Conservation (phyloP, 2,113 vertebrate genomes). For the Oncorhynchus keta region DNA sequence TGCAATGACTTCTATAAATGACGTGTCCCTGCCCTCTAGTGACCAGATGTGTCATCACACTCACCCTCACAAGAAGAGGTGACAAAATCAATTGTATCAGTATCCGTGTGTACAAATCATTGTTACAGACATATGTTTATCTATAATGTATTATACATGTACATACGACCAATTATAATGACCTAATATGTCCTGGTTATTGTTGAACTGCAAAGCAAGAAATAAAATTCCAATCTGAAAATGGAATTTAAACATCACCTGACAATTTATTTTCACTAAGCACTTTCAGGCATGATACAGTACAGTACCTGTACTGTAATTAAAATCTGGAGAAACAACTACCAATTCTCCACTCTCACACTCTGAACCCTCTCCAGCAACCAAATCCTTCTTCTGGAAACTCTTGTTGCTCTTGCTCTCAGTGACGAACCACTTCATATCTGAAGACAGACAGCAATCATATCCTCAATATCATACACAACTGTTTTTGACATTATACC, state of each 20-base stretch:
- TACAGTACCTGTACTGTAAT: neutral
- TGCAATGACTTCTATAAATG: neutral
- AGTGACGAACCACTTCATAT: conserved; percentile 60
- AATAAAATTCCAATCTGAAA: too few species aligned
- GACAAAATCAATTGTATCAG: neutral
- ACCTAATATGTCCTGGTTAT: too few species aligned
- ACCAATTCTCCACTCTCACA: conserved; percentile 75
- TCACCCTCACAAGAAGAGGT: neutral
- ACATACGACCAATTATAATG: too few species aligned
- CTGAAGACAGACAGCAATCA: conserved; percentile 59
- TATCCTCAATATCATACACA: neutral
- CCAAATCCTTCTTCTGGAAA: conserved; percentile 63
- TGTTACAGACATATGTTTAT: too few species aligned
- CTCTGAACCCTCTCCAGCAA: conserved; percentile 71
- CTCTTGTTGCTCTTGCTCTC: conserved; percentile 43
- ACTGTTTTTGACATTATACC: neutral
- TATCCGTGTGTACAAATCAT: neutral
- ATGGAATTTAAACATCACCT: too few species aligned
- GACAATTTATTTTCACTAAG: neutral
- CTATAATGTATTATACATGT: too few species aligned
- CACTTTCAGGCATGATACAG: neutral
- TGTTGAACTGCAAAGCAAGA: too few species aligned
- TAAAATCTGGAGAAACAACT: neutral
- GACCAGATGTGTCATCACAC: neutral
- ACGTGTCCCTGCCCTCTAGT: neutral